Conservation (phyloP, 2,888 invertebrate species). For the Candidula unifasciata region DNA sequence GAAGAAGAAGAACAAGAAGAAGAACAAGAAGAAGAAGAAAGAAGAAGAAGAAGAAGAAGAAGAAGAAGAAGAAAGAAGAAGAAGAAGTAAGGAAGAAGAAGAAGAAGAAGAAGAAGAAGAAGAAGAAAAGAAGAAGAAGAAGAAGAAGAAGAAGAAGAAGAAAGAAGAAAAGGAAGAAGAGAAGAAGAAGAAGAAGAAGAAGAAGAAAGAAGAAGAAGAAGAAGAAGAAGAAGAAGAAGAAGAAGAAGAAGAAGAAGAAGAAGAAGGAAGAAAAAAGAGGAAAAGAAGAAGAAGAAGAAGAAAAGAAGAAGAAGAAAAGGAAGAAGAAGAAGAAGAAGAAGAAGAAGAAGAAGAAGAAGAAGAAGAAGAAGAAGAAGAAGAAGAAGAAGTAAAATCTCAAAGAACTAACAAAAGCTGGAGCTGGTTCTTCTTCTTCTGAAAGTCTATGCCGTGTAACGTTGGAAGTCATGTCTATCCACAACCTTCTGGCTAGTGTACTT, state of each 20-base stretch:
- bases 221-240: background rate
- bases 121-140: too few relatives aligned
- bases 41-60: background rate
- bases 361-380: conserved; percentile 1
- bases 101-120: background rate
- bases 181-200: background rate
- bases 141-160: too few relatives aligned
- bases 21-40: background rate
- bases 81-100: background rate
- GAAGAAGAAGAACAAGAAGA: background rate
- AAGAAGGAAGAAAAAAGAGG: background rate
- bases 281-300: background rate
- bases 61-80: too few relatives aligned
- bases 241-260: too few relatives aligned
- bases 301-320: background rate
- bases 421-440: too few relatives aligned
- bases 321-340: background rate
- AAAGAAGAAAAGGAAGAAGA: too few relatives aligned
- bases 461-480: too few relatives aligned
- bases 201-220: background rate
- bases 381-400: too few relatives aligned
- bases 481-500: too few relatives aligned
- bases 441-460: too few relatives aligned
- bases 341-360: background rate
- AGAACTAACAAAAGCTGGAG: too few relatives aligned